Evolutionary conservation across 2,888 invertebrate genomes (phyloP).

Genomic region (Ligdia adustata): DNA sequence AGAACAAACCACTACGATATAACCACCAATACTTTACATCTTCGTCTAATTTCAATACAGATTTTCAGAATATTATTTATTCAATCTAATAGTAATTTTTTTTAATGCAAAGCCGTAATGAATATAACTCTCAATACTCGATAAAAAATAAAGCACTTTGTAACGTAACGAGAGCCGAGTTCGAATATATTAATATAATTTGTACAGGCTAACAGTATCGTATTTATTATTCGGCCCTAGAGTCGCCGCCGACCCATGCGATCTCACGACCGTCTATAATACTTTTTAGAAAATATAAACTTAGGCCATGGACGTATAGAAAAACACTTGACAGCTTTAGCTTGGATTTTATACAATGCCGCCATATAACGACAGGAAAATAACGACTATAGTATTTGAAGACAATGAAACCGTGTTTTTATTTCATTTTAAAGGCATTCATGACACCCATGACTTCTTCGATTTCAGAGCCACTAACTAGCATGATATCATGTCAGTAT

Average conservation of each 20-base stretch:
- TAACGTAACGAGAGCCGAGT: slow-evolving; percentile 62
- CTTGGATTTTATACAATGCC: slow-evolving; percentile 24
- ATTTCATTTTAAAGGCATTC: too few relatives aligned
- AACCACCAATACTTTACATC: slow-evolving; percentile 48
- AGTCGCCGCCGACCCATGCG: slow-evolving; percentile 42
- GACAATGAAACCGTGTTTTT: too few relatives aligned
- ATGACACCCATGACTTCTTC: too few relatives aligned
- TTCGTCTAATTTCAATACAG: slow-evolving; percentile 42
- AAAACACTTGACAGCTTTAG: slow-evolving; percentile 25
- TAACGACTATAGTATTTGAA: too few relatives aligned
- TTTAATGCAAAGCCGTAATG: slow-evolving; percentile 50
- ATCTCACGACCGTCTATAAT: slow-evolving; percentile 49
- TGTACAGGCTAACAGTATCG: slow-evolving; percentile 62
- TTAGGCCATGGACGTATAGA: slow-evolving; percentile 49
- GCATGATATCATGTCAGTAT: too few relatives aligned
- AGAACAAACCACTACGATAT: slow-evolving; percentile 40
- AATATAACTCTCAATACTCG: slow-evolving; percentile 53
- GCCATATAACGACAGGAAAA: too few relatives aligned
- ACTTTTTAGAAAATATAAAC: slow-evolving; percentile 30
- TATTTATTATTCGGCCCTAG: slow-evolving; percentile 38
- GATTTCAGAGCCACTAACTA: too few relatives aligned
- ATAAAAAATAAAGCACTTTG: slow-evolving; percentile 69
- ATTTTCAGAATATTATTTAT: slow-evolving; percentile 27
- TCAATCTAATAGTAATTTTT: slow-evolving; percentile 34
- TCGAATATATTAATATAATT: slow-evolving; percentile 69